Percentiles rank a stretch among this genome's conserved stretches.
Conservation (phyloP, 2,888 invertebrate species). For the Notocelia uddmanniana region DNA sequence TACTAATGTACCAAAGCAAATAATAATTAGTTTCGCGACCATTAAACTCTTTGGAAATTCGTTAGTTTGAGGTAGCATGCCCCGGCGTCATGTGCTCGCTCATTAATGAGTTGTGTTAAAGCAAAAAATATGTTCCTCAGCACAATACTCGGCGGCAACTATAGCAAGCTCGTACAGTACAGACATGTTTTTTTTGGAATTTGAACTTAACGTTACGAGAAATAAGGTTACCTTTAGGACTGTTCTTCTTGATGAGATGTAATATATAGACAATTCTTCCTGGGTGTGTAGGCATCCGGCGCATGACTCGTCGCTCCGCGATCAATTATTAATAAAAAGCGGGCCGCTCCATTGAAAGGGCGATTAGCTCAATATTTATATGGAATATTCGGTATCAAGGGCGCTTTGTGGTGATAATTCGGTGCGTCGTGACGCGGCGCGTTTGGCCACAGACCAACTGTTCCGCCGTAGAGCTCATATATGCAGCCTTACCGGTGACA, state of each 20-base stretch:
- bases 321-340: conserved; percentile 86
- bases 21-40: conserved; percentile 76
- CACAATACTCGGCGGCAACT: conserved; percentile 56
- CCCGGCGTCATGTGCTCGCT: conserved; percentile 73
- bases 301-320: conserved; percentile 83
- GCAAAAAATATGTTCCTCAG: conserved; percentile 81
- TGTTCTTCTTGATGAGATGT: neutral
- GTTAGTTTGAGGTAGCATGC: conserved; percentile 69
- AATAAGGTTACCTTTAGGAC: neutral
- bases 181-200: neutral
- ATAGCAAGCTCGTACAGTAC: neutral
- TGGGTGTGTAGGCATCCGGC: conserved; percentile 63
- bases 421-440: conserved; percentile 83
- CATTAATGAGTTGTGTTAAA: conserved; percentile 79
- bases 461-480: conserved; percentile 56
- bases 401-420: conserved; percentile 85
- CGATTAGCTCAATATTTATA: conserved; percentile 87
- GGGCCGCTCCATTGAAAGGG: conserved; percentile 86
- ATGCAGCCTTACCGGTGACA: neutral
- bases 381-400: conserved; percentile 86
- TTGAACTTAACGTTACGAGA: neutral
- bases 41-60: conserved; percentile 74
- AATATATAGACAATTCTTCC: neutral
- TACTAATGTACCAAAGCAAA: conserved; percentile 57
- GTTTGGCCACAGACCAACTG: conserved; percentile 81